Percentiles rank a stretch among this genome's conserved stretches.
These are phyloP conservation scores for Manacus vitellinus DNA, from an alignment of 2,113 vertebrate genomes.

Conservation along the genomic window DNA sequence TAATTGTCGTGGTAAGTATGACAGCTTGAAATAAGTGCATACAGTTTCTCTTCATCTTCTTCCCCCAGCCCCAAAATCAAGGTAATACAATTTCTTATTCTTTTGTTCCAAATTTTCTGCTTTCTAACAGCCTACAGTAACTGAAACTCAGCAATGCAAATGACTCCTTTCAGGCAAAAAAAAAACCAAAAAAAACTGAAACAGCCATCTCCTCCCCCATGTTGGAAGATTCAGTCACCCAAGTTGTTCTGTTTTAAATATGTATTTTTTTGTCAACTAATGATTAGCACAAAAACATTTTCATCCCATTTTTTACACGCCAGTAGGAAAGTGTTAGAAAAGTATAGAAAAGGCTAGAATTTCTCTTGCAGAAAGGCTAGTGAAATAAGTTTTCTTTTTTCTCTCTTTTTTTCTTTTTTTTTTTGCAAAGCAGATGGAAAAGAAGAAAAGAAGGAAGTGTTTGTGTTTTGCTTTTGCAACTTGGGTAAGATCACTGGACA, in stretches of 20 bases:
- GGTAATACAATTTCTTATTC: not conserved
- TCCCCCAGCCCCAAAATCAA: not conserved
- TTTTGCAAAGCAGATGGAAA: conserved; percentile 65
- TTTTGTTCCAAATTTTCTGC: conserved; percentile 1
- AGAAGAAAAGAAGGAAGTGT: conserved; percentile 59
- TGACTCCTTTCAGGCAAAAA: conserved; percentile 2
- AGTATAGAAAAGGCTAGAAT: conserved; percentile 74
- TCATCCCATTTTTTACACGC: conserved; percentile 62
- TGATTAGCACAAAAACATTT: conserved; percentile 51
- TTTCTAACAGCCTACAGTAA: conserved; percentile 35
- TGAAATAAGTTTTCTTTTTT: conserved; percentile 26
- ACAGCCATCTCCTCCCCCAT: not conserved
- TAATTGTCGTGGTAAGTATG: not conserved
- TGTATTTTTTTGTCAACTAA: conserved; percentile 35
- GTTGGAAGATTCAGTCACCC: not conserved
- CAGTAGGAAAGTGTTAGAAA: conserved; percentile 71
- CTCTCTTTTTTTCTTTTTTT: not conserved
- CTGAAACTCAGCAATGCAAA: conserved; percentile 42
- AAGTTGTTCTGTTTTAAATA: conserved; percentile 27
- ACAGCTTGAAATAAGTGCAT: not conserved
- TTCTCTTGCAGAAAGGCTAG: conserved; percentile 19
- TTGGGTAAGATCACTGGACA: conserved; percentile 85
- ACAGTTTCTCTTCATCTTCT: conserved; percentile 15
- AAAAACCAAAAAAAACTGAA: not conserved
- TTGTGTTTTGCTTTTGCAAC: conserved; percentile 63